These are phyloP conservation scores for Mastigias papua DNA, from an alignment of 30 jellyfish, hydroid and myxozoan species.

Conservation along the genomic window DNA sequence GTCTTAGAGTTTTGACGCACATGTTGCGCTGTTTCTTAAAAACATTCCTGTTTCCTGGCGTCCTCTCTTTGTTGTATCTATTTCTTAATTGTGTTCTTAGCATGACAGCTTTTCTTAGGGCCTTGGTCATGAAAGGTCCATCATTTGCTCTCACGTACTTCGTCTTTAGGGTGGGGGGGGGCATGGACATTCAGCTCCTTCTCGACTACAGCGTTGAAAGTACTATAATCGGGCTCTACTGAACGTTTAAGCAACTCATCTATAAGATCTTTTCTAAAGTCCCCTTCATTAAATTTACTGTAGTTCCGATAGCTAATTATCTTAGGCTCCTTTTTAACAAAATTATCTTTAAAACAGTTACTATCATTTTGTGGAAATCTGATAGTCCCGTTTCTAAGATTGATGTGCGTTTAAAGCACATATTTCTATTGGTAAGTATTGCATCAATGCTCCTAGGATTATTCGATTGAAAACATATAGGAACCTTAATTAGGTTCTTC, in stretches of 20 bases:
- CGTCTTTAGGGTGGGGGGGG: not conserved
- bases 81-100: not conserved
- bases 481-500: no score
- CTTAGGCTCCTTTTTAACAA: no score
- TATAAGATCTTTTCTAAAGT: not conserved
- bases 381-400: constrained; percentile 16
- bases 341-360: not conserved
- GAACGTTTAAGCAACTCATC: not conserved
- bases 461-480: no score
- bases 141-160: not conserved
- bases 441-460: no score
- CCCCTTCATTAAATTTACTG: not conserved
- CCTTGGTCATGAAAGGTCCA: constrained; percentile 2
- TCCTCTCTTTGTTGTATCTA: not conserved
- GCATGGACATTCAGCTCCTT: not conserved
- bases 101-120: not conserved
- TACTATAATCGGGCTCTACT: not conserved
- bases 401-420: constrained; percentile 1
- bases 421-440: no score
- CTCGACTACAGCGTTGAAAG: not conserved
- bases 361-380: constrained; percentile 9
- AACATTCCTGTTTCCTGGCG: not conserved
- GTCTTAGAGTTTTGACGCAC: not conserved
- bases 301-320: not conserved
- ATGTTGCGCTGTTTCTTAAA: not conserved